Conservation (phyloP, 2,113 vertebrate genomes). For the Pantherophis guttatus region DNA sequence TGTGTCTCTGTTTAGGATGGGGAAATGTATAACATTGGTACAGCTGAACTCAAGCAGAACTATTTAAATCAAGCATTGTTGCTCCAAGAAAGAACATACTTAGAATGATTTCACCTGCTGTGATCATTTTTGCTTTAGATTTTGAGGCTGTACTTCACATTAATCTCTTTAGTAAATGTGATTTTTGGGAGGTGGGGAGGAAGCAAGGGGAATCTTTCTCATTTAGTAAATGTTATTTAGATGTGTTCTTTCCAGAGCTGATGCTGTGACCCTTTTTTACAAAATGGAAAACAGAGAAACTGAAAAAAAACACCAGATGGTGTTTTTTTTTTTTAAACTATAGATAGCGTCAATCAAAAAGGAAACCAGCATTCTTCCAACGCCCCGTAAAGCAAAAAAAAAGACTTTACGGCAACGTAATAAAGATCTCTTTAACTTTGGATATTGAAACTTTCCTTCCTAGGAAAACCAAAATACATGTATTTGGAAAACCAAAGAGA, state of each 20-base stretch:
- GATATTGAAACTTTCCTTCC: slow-evolving; percentile 60
- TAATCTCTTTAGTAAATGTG: slow-evolving; percentile 17
- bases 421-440: slow-evolving; percentile 53
- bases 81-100: neutral
- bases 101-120: neutral
- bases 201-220: slow-evolving; percentile 29
- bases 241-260: slow-evolving; percentile 40
- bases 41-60: slow-evolving; percentile 12
- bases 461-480: slow-evolving; percentile 68
- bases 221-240: slow-evolving; percentile 33
- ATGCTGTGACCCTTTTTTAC: slow-evolving; percentile 50
- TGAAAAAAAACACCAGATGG: slow-evolving; percentile 46
- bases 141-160: slow-evolving; percentile 21
- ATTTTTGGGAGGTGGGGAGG: neutral
- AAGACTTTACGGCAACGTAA: slow-evolving; percentile 45
- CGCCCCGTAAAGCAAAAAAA: slow-evolving; percentile 56
- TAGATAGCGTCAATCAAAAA: slow-evolving; percentile 50
- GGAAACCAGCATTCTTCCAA: slow-evolving; percentile 57
- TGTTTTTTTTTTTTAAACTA: neutral
- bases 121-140: slow-evolving; percentile 34
- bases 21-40: slow-evolving; percentile 6
- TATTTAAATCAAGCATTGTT: neutral
- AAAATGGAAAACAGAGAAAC: slow-evolving; percentile 47
- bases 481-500: too few relatives aligned
- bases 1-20: neutral